Base-by-base conservation (phyloP, 1,140 invertebrate species). In the Zaprionus lachaisei region DNA sequence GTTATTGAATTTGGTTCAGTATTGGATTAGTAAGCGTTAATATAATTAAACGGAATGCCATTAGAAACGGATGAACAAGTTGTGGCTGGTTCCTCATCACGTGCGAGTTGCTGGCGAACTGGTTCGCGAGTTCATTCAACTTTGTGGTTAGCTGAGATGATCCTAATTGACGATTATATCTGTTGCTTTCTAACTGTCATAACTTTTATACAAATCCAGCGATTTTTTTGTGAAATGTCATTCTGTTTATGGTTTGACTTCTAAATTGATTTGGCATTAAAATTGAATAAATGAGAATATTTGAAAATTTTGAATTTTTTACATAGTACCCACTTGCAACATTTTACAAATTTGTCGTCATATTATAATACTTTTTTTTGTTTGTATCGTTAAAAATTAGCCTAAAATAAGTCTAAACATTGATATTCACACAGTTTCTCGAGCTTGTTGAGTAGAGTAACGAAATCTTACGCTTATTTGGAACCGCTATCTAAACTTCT, bases 11-110 rank as follows among this genome's bases (percentile, higher is more conserved):
- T 22, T 11, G 47, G 47, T 51, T 51, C 47, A 51, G 47, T 24
- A 51, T 51, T 51, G 47, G 47, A 24, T 51, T 51, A 51, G 47
- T 49, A 17, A 47, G 20, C 20, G 47, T 51, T 51, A 51, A 24
- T 51, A 17, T 51, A 17, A 51, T 51, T 12, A 51, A 51, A 51
- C 47, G 12, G 20, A 51, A 51, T 51, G 11, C 47, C 20, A 24
- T 51, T 51, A 51, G 47, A 51, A 51, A 51, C 47, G 11, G 20
- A 51, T 51, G 47, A 51, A 12, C 47, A 3, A 24, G 1, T 24
- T 51, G 1, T 24, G 24, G 20, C 47, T 51, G 47, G 47, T 51
- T 51, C 47, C 47, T 51, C 20, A 12, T 51, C 20, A 51, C 47
- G 47, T 51, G 47, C 11, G 11, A 51, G 47, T 17, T 51, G 47